A percentile compares a stretch with the other conserved stretches of the same genome.
These are phyloP conservation scores for Epizoanthus scotinus DNA, from an alignment of 92 coral and sea anemone species.

Conservation along the genomic window DNA sequence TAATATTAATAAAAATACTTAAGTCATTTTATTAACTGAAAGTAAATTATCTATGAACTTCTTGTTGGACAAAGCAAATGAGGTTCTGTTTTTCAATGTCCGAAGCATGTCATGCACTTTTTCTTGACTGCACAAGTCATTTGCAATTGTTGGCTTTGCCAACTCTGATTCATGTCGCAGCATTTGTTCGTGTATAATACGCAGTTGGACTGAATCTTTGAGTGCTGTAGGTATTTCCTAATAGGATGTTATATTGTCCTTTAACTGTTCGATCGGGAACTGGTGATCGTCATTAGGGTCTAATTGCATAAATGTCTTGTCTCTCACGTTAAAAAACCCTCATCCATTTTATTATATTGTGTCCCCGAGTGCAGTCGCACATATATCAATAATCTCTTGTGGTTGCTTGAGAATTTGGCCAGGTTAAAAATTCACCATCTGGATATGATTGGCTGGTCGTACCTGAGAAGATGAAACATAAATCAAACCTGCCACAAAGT, in stretches of 20 bases:
- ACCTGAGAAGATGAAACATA: constrained; percentile 11
- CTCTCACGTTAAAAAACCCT: constrained; percentile 23
- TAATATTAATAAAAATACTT: constrained; percentile 36
- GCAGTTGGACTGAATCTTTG: too few relatives aligned
- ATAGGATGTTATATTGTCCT: constrained; percentile 14
- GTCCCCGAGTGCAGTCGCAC: constrained; percentile 36
- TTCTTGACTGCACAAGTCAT: too few relatives aligned
- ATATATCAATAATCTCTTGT: constrained; percentile 5
- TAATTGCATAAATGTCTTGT: background rate
- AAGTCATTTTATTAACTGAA: constrained; percentile 24
- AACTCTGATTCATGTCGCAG: too few relatives aligned
- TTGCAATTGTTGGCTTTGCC: too few relatives aligned
- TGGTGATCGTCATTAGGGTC: background rate
- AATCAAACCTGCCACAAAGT: constrained; percentile 22
- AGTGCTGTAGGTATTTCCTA: constrained; percentile 27
- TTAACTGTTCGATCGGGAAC: constrained; percentile 17
- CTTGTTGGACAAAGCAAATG: constrained; percentile 41
- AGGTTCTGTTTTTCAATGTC: constrained; percentile 37
- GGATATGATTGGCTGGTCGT: constrained; percentile 1
- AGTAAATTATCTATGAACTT: constrained; percentile 35
- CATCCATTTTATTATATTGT: constrained; percentile 6
- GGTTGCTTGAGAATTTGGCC: constrained; percentile 12
- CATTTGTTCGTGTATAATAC: too few relatives aligned
- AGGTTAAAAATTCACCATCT: constrained; percentile 13
- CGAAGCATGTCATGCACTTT: constrained; percentile 7